Evolutionary conservation across 1,140 invertebrate genomes (phyloP).

Genomic region (Drosophila seguyi): DNA sequence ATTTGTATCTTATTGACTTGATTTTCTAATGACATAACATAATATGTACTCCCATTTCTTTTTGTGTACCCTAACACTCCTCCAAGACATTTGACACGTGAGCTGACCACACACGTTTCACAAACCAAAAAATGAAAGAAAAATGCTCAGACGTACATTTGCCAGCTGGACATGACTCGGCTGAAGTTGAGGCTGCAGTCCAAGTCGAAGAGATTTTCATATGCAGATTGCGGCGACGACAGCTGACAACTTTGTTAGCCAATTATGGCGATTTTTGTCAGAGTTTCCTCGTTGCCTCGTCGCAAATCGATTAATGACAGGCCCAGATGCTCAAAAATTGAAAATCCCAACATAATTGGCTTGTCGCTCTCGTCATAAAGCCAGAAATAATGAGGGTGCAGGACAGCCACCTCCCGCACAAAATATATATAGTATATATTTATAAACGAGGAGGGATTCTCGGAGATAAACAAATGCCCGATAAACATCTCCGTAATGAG

Average conservation of each 20-base stretch:
- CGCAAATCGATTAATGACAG: slow-evolving; percentile 62
- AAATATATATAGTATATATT: not conserved
- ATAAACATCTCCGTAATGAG: slow-evolving; percentile 79
- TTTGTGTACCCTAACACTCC: slow-evolving; percentile 3
- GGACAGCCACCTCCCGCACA: slow-evolving; percentile 46
- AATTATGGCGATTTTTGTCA: slow-evolving; percentile 54
- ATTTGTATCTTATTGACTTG: not conserved
- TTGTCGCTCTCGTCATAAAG: slow-evolving; percentile 68
- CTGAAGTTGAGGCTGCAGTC: slow-evolving; percentile 19
- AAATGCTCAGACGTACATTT: slow-evolving; percentile 1
- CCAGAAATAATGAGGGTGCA: slow-evolving; percentile 78
- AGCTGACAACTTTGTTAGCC: slow-evolving; percentile 58
- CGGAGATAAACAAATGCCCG: slow-evolving; percentile 61
- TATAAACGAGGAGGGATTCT: slow-evolving; percentile 39
- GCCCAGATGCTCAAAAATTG: slow-evolving; percentile 18
- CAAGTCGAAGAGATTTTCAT: slow-evolving; percentile 35
- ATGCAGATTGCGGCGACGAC: slow-evolving; percentile 61
- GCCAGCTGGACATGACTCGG: slow-evolving; percentile 71
- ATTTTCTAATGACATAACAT: not conserved
- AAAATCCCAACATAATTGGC: slow-evolving; percentile 78
- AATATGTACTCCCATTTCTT: not conserved
- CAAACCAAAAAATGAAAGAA: slow-evolving; percentile 2
- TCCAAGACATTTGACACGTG: slow-evolving; percentile 65
- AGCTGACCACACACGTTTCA: slow-evolving; percentile 54
- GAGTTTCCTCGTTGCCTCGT: slow-evolving; percentile 16